Percentiles rank a stretch among this genome's conserved stretches.
phyloP scores from a whole-genome alignment of 2,113 vertebrate species.

The Cyanoliseus patagonus region DNA sequence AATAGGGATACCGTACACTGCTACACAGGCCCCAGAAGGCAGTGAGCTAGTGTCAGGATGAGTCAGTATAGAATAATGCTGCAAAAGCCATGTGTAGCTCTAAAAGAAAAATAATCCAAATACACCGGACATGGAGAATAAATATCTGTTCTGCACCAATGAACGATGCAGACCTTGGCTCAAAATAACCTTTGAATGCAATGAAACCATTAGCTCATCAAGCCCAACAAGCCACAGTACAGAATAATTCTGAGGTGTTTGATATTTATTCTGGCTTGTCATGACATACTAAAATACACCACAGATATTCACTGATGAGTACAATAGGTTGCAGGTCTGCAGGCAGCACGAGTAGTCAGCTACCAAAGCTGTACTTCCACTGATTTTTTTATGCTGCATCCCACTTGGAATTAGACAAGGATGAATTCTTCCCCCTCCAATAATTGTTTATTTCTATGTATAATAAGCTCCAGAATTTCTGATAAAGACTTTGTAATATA shows the following conservation, averaged over 20 bases:
- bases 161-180: background rate
- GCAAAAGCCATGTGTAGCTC: background rate
- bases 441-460: background rate
- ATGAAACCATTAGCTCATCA: background rate
- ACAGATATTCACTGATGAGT: background rate
- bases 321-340: background rate
- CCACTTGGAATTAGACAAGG: background rate
- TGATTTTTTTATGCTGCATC: background rate
- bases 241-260: background rate
- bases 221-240: background rate
- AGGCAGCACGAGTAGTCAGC: background rate
- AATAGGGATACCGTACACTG: background rate
- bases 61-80: background rate
- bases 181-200: background rate
- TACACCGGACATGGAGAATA: background rate
- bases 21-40: background rate
- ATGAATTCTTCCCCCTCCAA: background rate
- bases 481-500: background rate
- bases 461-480: background rate
- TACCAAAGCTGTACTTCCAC: background rate
- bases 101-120: background rate
- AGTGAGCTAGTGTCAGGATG: background rate
- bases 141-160: background rate
- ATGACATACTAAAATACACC: background rate
- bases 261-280: background rate